These are phyloP conservation scores for Pseudochirops corinnae DNA, from an alignment of 2,797 vertebrate genomes.

Conservation along the genomic window DNA sequence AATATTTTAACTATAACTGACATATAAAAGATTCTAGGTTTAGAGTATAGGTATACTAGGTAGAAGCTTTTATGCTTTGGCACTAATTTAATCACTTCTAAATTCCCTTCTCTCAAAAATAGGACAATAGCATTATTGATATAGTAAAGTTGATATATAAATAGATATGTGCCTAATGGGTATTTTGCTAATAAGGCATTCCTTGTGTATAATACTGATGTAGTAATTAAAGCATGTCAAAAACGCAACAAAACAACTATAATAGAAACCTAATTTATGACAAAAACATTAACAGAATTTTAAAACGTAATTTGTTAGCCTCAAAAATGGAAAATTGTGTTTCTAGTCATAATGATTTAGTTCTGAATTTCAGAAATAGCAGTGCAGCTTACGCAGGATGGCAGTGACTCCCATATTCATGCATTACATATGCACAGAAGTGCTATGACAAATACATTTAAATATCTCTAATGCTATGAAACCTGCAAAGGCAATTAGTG, in stretches of 20 bases:
- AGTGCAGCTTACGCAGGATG: conserved; percentile 72
- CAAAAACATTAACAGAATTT: conserved; percentile 67
- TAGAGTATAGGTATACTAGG: too few species aligned
- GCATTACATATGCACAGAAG: conserved; percentile 66
- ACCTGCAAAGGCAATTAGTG: conserved; percentile 87
- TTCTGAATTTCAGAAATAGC: conserved; percentile 77
- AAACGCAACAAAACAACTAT: conserved; percentile 57
- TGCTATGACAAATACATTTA: conserved; percentile 83
- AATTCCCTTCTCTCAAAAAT: neutral
- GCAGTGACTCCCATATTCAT: conserved; percentile 61
- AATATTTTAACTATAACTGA: neutral
- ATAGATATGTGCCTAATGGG: conserved; percentile 46
- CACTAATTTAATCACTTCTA: neutral
- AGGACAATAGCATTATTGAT: neutral
- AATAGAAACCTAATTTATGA: conserved; percentile 56
- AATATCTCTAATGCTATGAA: conserved; percentile 83
- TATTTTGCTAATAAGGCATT: conserved; percentile 53
- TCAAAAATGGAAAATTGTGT: conserved; percentile 76
- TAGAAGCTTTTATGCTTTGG: neutral
- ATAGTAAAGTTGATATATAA: conserved; percentile 28
- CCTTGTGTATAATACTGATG: conserved; percentile 46
- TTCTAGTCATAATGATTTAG: conserved; percentile 77
- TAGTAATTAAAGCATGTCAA: conserved; percentile 66
- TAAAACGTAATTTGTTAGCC: conserved; percentile 67
- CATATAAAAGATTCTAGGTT: conserved; percentile 19